Evolutionary conservation across 2,113 vertebrate species (phyloP), one percentile per base, ranked within the genome.

Genomic region (Tichodroma muraria): DNA sequence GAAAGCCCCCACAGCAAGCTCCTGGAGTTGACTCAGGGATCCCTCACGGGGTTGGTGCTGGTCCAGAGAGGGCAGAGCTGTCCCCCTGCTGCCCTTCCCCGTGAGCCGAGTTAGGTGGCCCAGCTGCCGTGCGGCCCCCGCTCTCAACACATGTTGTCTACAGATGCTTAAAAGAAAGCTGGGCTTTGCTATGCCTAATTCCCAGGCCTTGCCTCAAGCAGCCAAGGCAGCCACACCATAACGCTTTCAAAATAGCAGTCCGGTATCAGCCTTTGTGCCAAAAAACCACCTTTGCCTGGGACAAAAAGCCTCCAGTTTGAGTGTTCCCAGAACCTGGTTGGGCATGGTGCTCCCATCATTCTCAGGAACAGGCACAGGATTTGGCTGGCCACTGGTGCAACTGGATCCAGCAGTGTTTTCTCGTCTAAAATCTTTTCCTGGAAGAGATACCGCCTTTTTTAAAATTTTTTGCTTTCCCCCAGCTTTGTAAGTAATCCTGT

Each of bases 171-270:
- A 83, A 86, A 86, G 56, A 80, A 92, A 90, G 47, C 86, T 45
- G 59, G 64, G 68, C 80, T 85, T 80, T 47, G 52, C 14, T 21
- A 28, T 78, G 94, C 72, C 69, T n/a, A 8, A 78, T 92, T 93
- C 92, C 77, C 60, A 80, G 78, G 82, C 54, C 63, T 81, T 76
- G 81, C 49, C 70, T 81, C 21, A 27, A 97, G 91, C 94, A 95
- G 92, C 96, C 47, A 94, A 95, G 85, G 93, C 95, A 96, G 78
- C 57, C 78, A 65, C 75, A 45, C 47, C 8, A 24, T 40, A 65
- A 77, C 1, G 0, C 27, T 85, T 95, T 96, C 89, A 95, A 91
- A 95, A 91, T 78, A 96, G 80, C 68, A 89, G 93, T 92, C 87
- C 1, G 0, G 42, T 63, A 35, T 44, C 79, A 73, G 91, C 35